phyloP scores from a whole-genome alignment of 2,113 vertebrate genomes.

The Spheniscus mendiculus region DNA sequence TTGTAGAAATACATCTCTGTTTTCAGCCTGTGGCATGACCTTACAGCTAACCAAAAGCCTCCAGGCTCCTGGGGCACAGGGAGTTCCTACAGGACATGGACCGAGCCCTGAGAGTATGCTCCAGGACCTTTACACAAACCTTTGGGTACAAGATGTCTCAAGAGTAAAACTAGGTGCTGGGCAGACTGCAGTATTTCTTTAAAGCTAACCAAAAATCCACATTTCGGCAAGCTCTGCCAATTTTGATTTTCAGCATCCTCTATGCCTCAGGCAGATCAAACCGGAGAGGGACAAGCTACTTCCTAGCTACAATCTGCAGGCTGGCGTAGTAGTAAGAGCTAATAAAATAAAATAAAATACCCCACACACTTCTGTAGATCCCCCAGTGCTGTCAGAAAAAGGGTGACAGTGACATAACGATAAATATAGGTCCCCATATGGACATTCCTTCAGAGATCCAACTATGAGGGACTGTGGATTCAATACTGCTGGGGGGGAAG shows the following conservation, averaged over 20 bases:
- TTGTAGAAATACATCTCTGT: constrained; percentile 49
- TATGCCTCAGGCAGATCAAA: not conserved
- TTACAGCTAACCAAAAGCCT: not conserved
- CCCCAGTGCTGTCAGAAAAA: not conserved
- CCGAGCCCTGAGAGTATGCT: not conserved
- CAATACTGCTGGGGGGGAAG: not conserved
- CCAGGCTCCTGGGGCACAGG: not conserved
- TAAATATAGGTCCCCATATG: not conserved
- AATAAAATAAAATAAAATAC: not conserved
- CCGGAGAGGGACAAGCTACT: not conserved
- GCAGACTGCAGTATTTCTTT: not conserved
- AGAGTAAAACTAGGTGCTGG: not conserved
- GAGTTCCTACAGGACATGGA: not conserved
- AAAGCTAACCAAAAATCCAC: not conserved
- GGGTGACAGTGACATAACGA: not conserved
- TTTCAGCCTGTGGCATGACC: not conserved
- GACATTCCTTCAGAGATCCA: not conserved
- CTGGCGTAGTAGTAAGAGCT: not conserved
- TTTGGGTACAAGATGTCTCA: not conserved
- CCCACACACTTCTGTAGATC: rapidly evolving
- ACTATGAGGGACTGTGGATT: not conserved
- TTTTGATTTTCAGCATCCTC: not conserved
- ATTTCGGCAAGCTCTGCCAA: not conserved
- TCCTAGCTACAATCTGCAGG: not conserved
- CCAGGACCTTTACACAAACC: not conserved